Percentiles rank a stretch among this genome's conserved stretches.
These are phyloP conservation scores for Apis cerana DNA, from an alignment of 1,140 invertebrate genomes.

Conservation along the genomic window DNA sequence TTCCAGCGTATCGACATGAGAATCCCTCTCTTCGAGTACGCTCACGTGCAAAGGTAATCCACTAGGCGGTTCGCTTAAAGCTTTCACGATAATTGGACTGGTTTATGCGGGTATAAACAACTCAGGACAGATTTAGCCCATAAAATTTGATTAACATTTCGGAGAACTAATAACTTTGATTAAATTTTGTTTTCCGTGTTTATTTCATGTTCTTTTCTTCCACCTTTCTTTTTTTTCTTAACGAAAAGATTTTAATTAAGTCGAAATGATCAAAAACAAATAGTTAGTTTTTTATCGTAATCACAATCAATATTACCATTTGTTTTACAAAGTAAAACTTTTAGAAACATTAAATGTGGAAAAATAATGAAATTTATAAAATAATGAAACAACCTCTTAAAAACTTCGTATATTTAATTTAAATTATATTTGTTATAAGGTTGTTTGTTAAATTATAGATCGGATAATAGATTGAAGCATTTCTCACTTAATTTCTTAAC, in stretches of 20 bases:
- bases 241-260: not conserved
- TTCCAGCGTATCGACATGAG: conserved; percentile 48
- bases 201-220: not conserved
- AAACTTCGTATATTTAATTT: not conserved
- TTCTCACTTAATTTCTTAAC: not conserved
- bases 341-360: not conserved
- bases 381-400: not conserved
- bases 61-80: conserved; percentile 18
- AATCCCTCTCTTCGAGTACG: conserved; percentile 5
- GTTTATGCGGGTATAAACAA: conserved; percentile 48
- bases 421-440: not conserved
- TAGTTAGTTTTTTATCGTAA: not conserved
- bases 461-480: not conserved
- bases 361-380: not conserved
- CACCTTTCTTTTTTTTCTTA: not conserved
- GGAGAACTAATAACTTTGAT: conserved; percentile 37
- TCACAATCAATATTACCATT: not conserved
- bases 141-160: conserved; percentile 57
- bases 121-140: conserved; percentile 50
- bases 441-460: not conserved
- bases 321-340: not conserved
- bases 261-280: not conserved
- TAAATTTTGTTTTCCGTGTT: not conserved
- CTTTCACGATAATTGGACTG: conserved; percentile 57
- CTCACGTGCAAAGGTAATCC: conserved; percentile 43